Evolutionary conservation across 2,113 vertebrate species (phyloP).

Genomic region (Chloroceryle aenea): DNA sequence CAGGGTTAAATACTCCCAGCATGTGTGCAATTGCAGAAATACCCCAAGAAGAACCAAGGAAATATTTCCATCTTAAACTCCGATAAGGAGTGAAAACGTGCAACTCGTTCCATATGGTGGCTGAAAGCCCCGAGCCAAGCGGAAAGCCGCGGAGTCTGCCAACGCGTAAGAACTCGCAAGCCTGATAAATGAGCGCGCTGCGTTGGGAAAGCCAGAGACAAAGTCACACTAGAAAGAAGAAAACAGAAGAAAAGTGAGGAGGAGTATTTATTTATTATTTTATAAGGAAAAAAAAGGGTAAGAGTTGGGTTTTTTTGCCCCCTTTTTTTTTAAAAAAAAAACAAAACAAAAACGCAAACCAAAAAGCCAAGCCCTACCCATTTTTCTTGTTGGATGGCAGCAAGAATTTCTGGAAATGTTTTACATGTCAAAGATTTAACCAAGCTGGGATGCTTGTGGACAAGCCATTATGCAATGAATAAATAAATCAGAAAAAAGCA

Average conservation of each 20-base stretch:
- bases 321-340: not conserved
- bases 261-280: not conserved
- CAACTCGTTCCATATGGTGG: conserved; percentile 73
- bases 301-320: not conserved
- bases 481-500: conserved; percentile 38
- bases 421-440: conserved; percentile 36
- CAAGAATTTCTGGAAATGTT: conserved; percentile 41
- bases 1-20: conserved; percentile 69
- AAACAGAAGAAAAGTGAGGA: conserved; percentile 12
- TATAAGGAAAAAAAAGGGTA: not conserved
- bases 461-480: not conserved
- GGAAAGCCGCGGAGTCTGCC: conserved; percentile 5
- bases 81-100: conserved; percentile 67
- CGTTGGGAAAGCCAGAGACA: conserved; percentile 34
- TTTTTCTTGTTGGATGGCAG: conserved; percentile 40
- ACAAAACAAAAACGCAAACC: too few relatives aligned
- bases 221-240: not conserved
- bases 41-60: conserved; percentile 41
- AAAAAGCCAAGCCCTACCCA: not conserved
- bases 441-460: conserved; percentile 41
- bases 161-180: not conserved
- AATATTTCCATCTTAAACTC: conserved; percentile 54
- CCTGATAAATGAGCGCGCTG: conserved; percentile 52
- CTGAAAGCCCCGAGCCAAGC: conserved; percentile 10
- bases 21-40: conserved; percentile 46